phyloP scores from a whole-genome alignment of 2,888 invertebrate genomes.

The Sceliomorpha sp. region DNA sequence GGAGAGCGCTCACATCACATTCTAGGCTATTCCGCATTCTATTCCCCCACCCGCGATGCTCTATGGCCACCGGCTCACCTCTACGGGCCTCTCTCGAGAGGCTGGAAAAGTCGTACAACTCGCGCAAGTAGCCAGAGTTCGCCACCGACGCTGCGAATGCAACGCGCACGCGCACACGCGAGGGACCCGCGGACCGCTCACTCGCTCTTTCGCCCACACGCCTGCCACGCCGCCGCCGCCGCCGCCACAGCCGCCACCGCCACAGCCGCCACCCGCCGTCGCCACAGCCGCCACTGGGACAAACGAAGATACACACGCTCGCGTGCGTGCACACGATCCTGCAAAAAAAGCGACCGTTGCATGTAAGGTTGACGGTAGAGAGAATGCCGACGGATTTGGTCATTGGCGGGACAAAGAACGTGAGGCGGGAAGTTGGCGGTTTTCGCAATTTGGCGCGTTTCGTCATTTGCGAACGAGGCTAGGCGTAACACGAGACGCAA shows the following conservation, averaged over 20 bases:
- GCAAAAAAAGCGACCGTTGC: slow-evolving; percentile 12
- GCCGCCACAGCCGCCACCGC: no score
- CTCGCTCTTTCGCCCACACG: slow-evolving; percentile 42
- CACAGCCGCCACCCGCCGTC: background rate
- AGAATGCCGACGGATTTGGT: no score
- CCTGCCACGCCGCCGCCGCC: slow-evolving; percentile 6
- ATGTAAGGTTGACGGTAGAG: no score
- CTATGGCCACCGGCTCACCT: slow-evolving; percentile 74
- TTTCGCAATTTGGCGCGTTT: no score
- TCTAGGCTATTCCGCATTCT: slow-evolving; percentile 81
- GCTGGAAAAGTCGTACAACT: slow-evolving; percentile 71
- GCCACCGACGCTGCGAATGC: slow-evolving; percentile 31
- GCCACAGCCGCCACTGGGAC: slow-evolving; percentile 8
- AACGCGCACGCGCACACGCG: slow-evolving; percentile 30
- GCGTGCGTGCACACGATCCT: slow-evolving; percentile 16
- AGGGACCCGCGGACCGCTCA: slow-evolving; percentile 15
- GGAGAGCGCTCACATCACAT: slow-evolving; percentile 78
- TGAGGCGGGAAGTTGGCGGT: no score
- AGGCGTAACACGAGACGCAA: no score
- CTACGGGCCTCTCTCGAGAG: slow-evolving; percentile 63
- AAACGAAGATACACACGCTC: slow-evolving; percentile 18
- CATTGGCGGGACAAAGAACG: no score
- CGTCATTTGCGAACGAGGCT: no score
- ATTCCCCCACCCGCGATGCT: slow-evolving; percentile 75
- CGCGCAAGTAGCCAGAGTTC: slow-evolving; percentile 33